Percentiles rank a stretch among this genome's conserved stretches.
These are phyloP conservation scores for Platygyra sinensis DNA, from an alignment of 64 coral and sea anemone genomes.

Conservation along the genomic window DNA sequence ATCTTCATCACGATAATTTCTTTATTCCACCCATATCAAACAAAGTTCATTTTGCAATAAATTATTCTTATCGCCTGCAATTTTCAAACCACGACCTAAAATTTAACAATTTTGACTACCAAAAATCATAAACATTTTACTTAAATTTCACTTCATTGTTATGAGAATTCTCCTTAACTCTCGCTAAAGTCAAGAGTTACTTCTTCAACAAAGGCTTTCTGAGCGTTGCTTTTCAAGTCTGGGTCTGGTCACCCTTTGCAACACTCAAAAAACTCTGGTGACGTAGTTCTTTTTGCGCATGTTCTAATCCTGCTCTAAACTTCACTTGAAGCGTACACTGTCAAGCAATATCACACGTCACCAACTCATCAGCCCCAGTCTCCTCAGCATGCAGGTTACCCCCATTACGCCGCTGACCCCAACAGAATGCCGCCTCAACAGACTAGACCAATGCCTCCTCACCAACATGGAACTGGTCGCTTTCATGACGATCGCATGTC, in stretches of 20 bases:
- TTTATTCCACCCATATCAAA: too few relatives aligned
- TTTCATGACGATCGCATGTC: constrained; percentile 76
- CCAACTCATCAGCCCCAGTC: constrained; percentile 68
- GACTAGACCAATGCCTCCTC: constrained; percentile 70
- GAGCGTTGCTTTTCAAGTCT: too few relatives aligned
- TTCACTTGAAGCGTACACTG: constrained; percentile 85
- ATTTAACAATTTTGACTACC: too few relatives aligned
- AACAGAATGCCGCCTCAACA: constrained; percentile 79
- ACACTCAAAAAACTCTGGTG: background rate
- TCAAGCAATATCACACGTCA: constrained; percentile 69
- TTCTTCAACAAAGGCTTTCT: too few relatives aligned
- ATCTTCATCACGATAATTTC: too few relatives aligned
- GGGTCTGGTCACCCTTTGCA: background rate
- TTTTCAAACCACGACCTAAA: too few relatives aligned
- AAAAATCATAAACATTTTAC: too few relatives aligned
- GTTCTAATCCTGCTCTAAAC: constrained; percentile 68
- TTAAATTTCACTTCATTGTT: too few relatives aligned
- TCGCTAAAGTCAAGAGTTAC: too few relatives aligned
- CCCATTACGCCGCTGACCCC: constrained; percentile 83
- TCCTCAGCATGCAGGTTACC: constrained; percentile 49
- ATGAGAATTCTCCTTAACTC: too few relatives aligned
- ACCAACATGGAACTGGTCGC: constrained; percentile 79
- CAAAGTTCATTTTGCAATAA: too few relatives aligned
- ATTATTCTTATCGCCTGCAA: too few relatives aligned
- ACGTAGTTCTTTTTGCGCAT: background rate